Base-by-base conservation (phyloP, 2,888 invertebrate genomes). In the Acanthopleura granulata region DNA sequence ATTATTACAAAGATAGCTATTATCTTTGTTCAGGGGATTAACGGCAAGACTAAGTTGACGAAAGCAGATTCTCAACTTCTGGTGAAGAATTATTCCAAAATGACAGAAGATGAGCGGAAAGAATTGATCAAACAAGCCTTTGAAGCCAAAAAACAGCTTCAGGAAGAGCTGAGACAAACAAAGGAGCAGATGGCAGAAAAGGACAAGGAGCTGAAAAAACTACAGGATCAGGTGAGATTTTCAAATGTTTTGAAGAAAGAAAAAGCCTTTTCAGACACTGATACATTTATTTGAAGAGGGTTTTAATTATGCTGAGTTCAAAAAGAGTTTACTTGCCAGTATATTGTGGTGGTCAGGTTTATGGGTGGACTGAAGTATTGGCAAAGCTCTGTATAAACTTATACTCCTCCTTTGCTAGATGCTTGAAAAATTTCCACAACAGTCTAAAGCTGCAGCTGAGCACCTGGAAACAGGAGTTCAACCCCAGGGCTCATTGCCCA, bases 101-200 rank as follows among this genome's bases (percentile, higher is more conserved):
- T 87, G 87, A 79, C 86, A 16, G 86, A 86, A 61, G 81, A 79
- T 0, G 86, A 87, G 73, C 80, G 85, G 27, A 85, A 86, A 77
- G 84, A 86, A 72, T 77, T 87, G 29, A 86, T 86, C 25, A 82
- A 85, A 73, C 83, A 84, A 77, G 87, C 87, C 15, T 82, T 86
- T 72, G 86, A 83, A 72, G 85, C 83, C 25, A 86, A 87, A 73
- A 75, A 83, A 66, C 74, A 83, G 30, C 78, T 87, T 25, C 79
- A 86, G 76, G 77, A 85, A 57, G 85, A 87, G 74, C 73, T 87
- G 18, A 78, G 83, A 49, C 80, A 81, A 78, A 84, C 87, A 0
- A 84, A 85, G 62, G 79, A 84, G 73, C 77, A 85, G 77, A 80
- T 86, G 51, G 85, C 85, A 75, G 81, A 84, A 69, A 86, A 86